A percentile compares a stretch with the other conserved stretches of the same genome.
phyloP scores from a whole-genome alignment of 2,113 vertebrate species.

The Lepus americanus region DNA sequence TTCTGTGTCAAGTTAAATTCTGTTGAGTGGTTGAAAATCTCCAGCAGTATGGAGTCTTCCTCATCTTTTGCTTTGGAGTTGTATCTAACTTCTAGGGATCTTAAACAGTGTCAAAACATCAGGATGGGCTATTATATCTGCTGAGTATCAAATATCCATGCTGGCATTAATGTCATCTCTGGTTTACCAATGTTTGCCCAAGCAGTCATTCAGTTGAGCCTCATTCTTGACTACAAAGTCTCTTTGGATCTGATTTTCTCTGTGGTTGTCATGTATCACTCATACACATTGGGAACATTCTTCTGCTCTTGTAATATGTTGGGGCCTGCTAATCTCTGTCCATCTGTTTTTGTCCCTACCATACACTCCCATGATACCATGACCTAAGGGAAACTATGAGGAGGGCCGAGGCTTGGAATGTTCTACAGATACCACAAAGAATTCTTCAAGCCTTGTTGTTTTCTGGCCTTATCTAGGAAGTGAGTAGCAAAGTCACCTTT shows the following conservation, averaged over 20 bases:
- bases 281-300: conserved; percentile 13
- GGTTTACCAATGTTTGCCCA: conserved; percentile 23
- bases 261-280: not conserved
- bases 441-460: conserved; percentile 1
- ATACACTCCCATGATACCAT: not conserved
- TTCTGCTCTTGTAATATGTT: not conserved
- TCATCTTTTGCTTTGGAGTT: not conserved
- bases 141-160: not conserved
- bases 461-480: not conserved
- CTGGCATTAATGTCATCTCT: not conserved
- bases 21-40: not conserved
- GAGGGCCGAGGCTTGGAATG: not conserved
- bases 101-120: conserved; percentile 42
- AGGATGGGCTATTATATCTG: not conserved
- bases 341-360: not conserved
- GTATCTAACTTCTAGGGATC: not conserved
- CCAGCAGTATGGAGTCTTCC: not conserved
- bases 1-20: conserved; percentile 19
- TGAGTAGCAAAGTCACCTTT: not conserved
- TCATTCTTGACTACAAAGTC: conserved; percentile 26
- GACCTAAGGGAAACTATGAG: not conserved
- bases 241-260: not conserved
- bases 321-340: not conserved
- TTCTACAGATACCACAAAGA: not conserved
- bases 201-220: not conserved